Evolutionary conservation across 1,140 invertebrate genomes (phyloP).

Genomic region (Pteromalus puparum): DNA sequence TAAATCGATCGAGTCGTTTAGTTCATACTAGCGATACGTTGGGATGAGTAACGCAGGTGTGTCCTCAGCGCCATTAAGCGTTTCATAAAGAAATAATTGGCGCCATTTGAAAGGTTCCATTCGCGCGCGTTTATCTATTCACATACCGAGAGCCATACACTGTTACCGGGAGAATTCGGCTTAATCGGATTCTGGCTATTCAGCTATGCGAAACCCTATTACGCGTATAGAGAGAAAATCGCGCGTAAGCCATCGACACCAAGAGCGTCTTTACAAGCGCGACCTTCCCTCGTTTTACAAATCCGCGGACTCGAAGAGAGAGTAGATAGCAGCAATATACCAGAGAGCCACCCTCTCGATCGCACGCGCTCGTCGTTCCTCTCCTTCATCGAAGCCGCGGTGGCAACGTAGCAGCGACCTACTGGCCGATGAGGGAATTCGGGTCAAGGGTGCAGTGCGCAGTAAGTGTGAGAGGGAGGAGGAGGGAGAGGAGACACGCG

Average conservation of each 20-base stretch:
- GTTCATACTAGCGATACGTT: neutral
- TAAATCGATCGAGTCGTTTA: no score
- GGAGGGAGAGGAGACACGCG: slow-evolving; percentile 10
- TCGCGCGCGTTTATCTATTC: neutral
- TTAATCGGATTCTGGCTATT: no score
- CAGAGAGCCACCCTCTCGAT: neutral
- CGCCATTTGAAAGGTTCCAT: no score
- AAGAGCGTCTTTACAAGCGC: neutral
- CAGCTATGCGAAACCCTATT: no score
- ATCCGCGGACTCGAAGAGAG: neutral
- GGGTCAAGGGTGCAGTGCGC: slow-evolving; percentile 36
- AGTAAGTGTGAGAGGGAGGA: neutral
- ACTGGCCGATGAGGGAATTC: slow-evolving; percentile 23
- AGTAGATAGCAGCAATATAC: neutral
- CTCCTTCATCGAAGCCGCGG: neutral
- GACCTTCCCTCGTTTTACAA: neutral
- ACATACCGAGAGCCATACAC: neutral
- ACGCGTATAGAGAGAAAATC: no score
- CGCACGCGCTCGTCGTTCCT: neutral
- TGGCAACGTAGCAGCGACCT: slow-evolving; percentile 31
- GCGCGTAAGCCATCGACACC: no score
- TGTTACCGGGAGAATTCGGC: no score
- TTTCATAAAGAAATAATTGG: neutral
- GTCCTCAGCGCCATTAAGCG: neutral
- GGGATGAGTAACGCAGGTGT: neutral